phyloP scores from a whole-genome alignment of 2,113 vertebrate genomes.

The Alethe castanea region DNA sequence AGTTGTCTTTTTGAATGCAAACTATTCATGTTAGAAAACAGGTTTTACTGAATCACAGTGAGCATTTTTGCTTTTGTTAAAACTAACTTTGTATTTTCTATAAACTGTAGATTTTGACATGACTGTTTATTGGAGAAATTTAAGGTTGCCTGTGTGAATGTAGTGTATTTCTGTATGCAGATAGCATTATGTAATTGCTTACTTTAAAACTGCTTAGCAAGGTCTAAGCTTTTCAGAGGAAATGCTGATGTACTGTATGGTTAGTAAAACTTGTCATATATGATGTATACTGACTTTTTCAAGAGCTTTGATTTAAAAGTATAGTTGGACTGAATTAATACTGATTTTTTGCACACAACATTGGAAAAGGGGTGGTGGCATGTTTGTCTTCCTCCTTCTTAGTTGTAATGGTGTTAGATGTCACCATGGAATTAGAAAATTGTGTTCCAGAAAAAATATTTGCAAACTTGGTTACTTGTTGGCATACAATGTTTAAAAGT shows the following conservation, averaged over 20 bases:
- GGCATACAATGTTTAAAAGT: neutral
- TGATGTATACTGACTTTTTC: constrained; percentile 2
- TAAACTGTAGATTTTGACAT: constrained; percentile 37
- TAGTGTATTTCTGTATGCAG: constrained; percentile 54
- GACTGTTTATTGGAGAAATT: constrained; percentile 22
- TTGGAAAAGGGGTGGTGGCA: neutral
- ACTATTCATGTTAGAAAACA: neutral
- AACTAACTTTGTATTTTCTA: constrained; percentile 44
- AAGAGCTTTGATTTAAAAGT: neutral
- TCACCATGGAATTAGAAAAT: neutral
- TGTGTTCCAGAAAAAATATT: neutral
- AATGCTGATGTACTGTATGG: constrained; percentile 53
- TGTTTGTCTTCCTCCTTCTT: neutral
- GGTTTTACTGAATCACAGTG: neutral
- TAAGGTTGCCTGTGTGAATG: constrained; percentile 49
- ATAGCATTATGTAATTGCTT: constrained; percentile 43
- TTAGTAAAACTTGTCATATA: constrained; percentile 67
- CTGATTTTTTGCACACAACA: neutral
- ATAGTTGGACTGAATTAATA: neutral
- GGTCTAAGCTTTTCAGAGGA: constrained; percentile 63
- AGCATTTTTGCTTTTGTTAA: constrained; percentile 26
- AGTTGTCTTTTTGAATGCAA: neutral
- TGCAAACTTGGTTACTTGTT: neutral
- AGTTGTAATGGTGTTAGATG: neutral
- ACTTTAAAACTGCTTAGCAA: constrained; percentile 52